Conservation (phyloP, 2,797 vertebrate species). For the Cephalopachus bancanus region DNA sequence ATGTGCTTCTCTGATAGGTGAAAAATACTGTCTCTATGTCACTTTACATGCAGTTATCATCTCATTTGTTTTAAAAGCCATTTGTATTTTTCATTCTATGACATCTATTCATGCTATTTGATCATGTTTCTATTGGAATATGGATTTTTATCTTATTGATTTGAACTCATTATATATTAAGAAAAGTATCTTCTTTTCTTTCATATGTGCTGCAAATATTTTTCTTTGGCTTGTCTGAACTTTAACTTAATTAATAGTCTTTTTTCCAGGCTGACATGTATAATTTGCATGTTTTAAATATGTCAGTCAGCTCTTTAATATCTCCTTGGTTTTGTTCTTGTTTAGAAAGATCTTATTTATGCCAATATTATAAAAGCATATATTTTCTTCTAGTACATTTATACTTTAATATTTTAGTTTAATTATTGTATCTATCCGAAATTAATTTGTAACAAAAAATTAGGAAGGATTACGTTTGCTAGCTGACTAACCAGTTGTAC, state of each 20-base stretch:
- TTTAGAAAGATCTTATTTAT: neutral
- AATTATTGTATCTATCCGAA: constrained; percentile 20
- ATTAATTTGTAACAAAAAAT: constrained; percentile 54
- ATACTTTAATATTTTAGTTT: constrained; percentile 42
- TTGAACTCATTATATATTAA: neutral
- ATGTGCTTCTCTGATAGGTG: neutral
- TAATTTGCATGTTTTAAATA: neutral
- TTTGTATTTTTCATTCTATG: constrained; percentile 31
- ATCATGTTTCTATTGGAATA: neutral
- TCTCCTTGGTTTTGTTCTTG: neutral
- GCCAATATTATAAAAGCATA: neutral
- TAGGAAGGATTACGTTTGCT: constrained; percentile 32
- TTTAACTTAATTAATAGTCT: neutral
- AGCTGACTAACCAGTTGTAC: constrained; percentile 26
- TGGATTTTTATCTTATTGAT: neutral
- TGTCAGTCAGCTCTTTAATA: neutral
- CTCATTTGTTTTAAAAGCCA: neutral
- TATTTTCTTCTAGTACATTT: constrained; percentile 69
- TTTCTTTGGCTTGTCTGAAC: neutral
- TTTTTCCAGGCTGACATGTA: neutral
- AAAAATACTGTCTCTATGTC: neutral
- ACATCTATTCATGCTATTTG: neutral
- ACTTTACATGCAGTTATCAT: neutral
- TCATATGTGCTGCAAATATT: neutral
- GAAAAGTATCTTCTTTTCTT: neutral